These are phyloP conservation scores for Zaprionus lineosus DNA, from an alignment of 2,888 invertebrate species.

Conservation along the genomic window DNA sequence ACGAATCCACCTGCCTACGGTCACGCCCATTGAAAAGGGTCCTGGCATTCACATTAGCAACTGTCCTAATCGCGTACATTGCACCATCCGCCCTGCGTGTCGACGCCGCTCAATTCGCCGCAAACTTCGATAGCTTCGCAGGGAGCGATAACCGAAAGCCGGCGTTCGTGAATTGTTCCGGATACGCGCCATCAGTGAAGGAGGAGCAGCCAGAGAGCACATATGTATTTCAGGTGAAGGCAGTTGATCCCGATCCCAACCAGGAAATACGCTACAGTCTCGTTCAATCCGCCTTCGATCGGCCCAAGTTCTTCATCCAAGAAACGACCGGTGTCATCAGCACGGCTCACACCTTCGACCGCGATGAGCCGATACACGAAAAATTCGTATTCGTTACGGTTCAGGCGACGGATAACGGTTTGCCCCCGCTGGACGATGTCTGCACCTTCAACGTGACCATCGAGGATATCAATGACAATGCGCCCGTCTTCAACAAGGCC, in stretches of 20 bases:
- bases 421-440: slow-evolving; percentile 93
- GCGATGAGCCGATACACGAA: slow-evolving; percentile 93
- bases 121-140: slow-evolving; percentile 57
- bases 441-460: slow-evolving; percentile 96
- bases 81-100: slow-evolving; percentile 7
- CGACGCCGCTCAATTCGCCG: no score
- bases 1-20: slow-evolving; percentile 32
- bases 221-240: slow-evolving; percentile 86
- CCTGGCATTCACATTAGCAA: slow-evolving; percentile 21
- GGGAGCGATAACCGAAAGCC: slow-evolving; percentile 93
- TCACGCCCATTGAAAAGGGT: slow-evolving; percentile 17
- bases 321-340: slow-evolving; percentile 89
- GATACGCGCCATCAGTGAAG: slow-evolving; percentile 90
- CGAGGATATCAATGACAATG: slow-evolving; percentile 96
- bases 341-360: slow-evolving; percentile 91
- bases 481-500: slow-evolving; percentile 84
- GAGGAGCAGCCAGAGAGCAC: slow-evolving; percentile 90
- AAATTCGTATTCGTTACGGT: slow-evolving; percentile 93
- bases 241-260: slow-evolving; percentile 86
- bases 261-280: slow-evolving; percentile 93
- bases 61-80: slow-evolving; percentile 8
- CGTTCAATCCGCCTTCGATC: slow-evolving; percentile 89
- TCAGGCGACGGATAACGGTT: slow-evolving; percentile 95
- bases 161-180: slow-evolving; percentile 91
- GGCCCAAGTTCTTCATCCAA: slow-evolving; percentile 91